A percentile compares a stretch with the other conserved stretches of the same genome.
phyloP scores from a whole-genome alignment of 2,888 invertebrate species.

The Masnerella sp. region DNA sequence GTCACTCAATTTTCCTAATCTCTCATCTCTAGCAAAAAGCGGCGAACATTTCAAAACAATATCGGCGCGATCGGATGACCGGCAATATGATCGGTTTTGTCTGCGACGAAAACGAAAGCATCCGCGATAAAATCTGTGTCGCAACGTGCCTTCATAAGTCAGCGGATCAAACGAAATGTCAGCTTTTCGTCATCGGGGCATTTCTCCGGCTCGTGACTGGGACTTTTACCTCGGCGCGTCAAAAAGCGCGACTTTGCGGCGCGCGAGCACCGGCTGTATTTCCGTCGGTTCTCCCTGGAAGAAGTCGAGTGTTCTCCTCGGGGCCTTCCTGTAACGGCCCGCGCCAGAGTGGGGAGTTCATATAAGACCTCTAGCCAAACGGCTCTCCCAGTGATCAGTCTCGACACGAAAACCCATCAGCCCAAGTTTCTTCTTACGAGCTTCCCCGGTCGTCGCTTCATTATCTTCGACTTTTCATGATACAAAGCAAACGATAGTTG shows the following conservation, averaged over 20 bases:
- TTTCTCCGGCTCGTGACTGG: slow-evolving; percentile 24
- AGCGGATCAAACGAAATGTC: no score
- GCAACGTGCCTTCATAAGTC: slow-evolving; percentile 45
- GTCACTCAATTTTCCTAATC: no score
- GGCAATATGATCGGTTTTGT: no score
- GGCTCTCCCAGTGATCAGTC: slow-evolving; percentile 77
- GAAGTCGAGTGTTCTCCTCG: slow-evolving; percentile 69
- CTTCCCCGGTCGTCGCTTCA: slow-evolving; percentile 47
- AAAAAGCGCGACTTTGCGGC: slow-evolving; percentile 44
- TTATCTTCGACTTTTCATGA: slow-evolving; percentile 61
- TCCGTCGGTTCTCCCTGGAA: slow-evolving; percentile 63
- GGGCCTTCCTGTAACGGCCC: slow-evolving; percentile 72
- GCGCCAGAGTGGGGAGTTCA: slow-evolving; percentile 75
- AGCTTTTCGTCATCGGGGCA: slow-evolving; percentile 33
- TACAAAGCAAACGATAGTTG: slow-evolving; percentile 60
- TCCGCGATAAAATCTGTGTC: slow-evolving; percentile 40
- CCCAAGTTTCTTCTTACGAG: slow-evolving; percentile 71
- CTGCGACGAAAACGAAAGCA: slow-evolving; percentile 33
- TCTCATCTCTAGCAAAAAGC: no score
- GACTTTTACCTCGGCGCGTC: slow-evolving; percentile 45
- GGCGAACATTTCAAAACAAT: no score
- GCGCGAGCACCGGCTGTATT: slow-evolving; percentile 42
- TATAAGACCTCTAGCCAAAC: slow-evolving; percentile 76
- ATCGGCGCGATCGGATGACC: no score
- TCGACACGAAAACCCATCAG: slow-evolving; percentile 77